phyloP scores from a whole-genome alignment of 2,797 vertebrate species.

The Protonibea diacanthus region DNA sequence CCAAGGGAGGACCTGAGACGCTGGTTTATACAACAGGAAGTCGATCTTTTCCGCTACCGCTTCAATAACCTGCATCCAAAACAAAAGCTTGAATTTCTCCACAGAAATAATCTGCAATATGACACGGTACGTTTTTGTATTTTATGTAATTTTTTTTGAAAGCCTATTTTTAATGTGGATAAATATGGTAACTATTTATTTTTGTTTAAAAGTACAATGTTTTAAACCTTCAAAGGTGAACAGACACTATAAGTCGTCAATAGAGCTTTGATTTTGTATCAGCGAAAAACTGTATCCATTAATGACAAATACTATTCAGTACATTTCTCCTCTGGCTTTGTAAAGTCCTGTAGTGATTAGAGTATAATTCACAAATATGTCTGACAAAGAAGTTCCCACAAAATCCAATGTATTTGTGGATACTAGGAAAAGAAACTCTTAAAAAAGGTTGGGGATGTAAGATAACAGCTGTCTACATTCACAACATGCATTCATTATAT shows the following conservation, averaged over 20 bases:
- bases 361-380: not conserved
- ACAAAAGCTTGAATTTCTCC: constrained; percentile 89
- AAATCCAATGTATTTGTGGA: not conserved
- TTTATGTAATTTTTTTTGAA: not conserved
- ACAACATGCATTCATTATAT: not conserved
- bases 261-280: not conserved
- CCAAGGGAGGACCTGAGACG: constrained; percentile 95
- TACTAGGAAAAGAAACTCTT: no score
- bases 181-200: not conserved
- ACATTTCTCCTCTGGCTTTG: not conserved
- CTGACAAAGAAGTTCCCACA: not conserved
- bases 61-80: constrained; percentile 81
- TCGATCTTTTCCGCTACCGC: constrained; percentile 94
- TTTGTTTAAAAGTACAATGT: not conserved
- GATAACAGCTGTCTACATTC: not conserved
- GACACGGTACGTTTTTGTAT: constrained; percentile 86
- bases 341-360: not conserved
- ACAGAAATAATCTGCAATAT: constrained; percentile 90
- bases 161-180: not conserved
- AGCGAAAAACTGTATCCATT: not conserved
- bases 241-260: not conserved
- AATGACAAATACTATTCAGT: not conserved
- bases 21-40: constrained; percentile 99
- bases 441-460: no score
- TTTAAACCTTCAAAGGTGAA: not conserved